Base-by-base conservation (phyloP, 1,140 invertebrate genomes). In the Diachasmimorpha longicaudata region DNA sequence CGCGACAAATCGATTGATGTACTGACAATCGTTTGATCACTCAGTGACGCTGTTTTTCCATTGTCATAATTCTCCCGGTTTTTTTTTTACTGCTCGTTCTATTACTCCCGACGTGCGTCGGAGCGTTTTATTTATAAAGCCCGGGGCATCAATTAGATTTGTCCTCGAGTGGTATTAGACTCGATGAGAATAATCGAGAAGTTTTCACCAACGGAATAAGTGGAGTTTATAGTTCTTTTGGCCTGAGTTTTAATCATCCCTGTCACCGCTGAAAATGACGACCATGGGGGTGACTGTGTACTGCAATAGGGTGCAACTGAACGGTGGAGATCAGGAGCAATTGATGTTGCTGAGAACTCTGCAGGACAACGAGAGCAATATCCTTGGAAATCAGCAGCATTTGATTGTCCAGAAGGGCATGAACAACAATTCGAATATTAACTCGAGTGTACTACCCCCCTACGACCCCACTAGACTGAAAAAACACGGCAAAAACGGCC, bases 401-500 rank as follows among this genome's bases (percentile, higher is more conserved):
- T 69, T 81, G 46, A 81, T 89, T 1, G 79, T 85, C 0, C 80
- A 89, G 0, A 89, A 89, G 42, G 85, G 75, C 69, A 16, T 78
- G 10, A 82, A 79, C 21, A 84, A 83, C 74, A 72, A 72, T 76
- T 79, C 77, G 6, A 74, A 37, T 16, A 77, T 81, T 39, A 85
- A 85, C 31, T 83, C 46, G 75, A 83, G 77, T 76, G 80, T 82
- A 0, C 66, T 87, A 19, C 84, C 87, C 13, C 83, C 88, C 3
- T 88, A 91, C 73, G 86, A 89, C 14, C 85, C 87, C 0, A 84
- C 88, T 5, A 82, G 87, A 63, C 21, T 89, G 16, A 89, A 89
- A 31, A 89, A 89, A 19, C 88, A 89, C 70, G 88, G 87, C 0
- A 89, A 88, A 58, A 89, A 88, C 67, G 88, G 87, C 0, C 88